Evolutionary conservation across 2,113 vertebrate species (phyloP).

Genomic region (Eleginops maclovinus): DNA sequence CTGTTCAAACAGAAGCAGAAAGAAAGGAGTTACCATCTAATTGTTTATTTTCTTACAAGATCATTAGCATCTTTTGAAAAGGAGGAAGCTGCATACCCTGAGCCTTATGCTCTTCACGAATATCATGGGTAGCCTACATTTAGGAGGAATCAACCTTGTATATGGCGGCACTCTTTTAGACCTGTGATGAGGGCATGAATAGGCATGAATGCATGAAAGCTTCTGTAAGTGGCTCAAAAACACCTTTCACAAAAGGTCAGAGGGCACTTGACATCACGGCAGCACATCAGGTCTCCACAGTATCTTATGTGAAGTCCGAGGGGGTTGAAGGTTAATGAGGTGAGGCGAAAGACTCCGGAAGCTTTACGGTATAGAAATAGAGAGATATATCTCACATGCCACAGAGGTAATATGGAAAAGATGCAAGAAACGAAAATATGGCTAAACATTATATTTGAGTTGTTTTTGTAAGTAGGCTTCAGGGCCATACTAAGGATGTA

Average conservation of each 20-base stretch:
- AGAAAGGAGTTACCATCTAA: background rate
- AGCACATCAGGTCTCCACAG: background rate
- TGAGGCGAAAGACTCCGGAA: too few species aligned
- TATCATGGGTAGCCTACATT: background rate
- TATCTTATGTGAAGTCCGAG: background rate
- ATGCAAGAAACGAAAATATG: background rate
- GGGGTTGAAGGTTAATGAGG: background rate
- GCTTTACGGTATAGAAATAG: background rate
- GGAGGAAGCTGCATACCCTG: too few species aligned
- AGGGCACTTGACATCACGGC: background rate
- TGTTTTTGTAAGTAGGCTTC: too few species aligned
- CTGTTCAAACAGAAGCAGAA: slow-evolving; percentile 46
- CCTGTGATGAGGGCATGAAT: background rate
- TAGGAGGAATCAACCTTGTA: too few species aligned
- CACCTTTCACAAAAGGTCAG: background rate
- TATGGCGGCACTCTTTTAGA: background rate
- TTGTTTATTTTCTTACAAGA: background rate
- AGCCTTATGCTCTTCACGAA: too few species aligned
- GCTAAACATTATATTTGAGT: too few species aligned
- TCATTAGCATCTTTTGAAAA: too few species aligned
- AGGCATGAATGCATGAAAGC: too few species aligned
- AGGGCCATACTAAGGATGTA: too few species aligned
- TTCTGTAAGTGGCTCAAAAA: background rate
- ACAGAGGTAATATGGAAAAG: background rate
- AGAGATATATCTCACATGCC: background rate